Percentiles rank a stretch among this genome's conserved stretches.
phyloP scores from a whole-genome alignment of 1,140 invertebrate genomes.

The Cylas formicarius region DNA sequence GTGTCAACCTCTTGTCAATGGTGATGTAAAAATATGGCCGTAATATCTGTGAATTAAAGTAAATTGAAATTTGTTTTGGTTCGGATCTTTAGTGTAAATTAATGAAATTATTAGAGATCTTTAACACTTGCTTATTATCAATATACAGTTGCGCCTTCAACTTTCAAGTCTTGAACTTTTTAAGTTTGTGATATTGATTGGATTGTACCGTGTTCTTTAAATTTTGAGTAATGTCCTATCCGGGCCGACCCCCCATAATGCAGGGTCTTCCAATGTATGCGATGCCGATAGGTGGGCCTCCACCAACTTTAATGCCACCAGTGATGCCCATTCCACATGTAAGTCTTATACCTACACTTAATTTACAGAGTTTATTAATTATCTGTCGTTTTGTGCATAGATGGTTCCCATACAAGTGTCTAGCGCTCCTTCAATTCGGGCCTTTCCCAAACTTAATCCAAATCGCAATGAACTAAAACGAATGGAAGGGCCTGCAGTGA shows the following conservation, averaged over 20 bases:
- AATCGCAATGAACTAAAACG: constrained; percentile 42
- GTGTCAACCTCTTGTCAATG: no score
- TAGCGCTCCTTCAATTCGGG: constrained; percentile 39
- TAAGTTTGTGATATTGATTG: no score
- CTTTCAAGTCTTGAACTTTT: no score
- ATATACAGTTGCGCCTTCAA: no score
- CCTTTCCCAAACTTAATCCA: constrained; percentile 38
- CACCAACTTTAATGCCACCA: constrained; percentile 44
- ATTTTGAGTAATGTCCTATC: constrained; percentile 51
- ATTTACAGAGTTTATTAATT: constrained; percentile 19
- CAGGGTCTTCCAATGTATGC: constrained; percentile 49
- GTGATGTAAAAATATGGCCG: no score
- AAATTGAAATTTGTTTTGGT: no score
- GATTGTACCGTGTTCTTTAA: no score
- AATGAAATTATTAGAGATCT: no score
- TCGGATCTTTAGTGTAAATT: no score
- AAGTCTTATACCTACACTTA: constrained; percentile 31
- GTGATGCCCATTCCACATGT: constrained; percentile 48
- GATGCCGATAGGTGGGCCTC: constrained; percentile 43
- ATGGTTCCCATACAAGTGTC: constrained; percentile 50
- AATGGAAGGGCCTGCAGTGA: constrained; percentile 78
- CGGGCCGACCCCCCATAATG: constrained; percentile 49
- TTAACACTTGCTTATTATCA: no score
- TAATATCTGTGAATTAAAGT: no score
- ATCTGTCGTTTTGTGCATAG: constrained; percentile 23